These are phyloP conservation scores for Sciurus carolinensis DNA, from an alignment of 2,797 vertebrate genomes.

Conservation along the genomic window DNA sequence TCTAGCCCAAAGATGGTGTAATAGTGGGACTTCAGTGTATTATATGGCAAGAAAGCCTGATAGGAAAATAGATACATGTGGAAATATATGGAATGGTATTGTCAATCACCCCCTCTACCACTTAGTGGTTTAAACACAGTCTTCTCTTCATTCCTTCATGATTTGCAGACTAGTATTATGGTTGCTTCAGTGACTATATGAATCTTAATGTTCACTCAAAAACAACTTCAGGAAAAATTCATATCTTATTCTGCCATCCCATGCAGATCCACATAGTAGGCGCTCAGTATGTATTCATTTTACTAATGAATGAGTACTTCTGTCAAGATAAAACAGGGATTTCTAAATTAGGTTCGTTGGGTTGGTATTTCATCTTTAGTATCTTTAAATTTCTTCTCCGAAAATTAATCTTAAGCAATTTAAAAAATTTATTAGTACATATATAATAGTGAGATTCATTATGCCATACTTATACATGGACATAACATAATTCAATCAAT, in stretches of 20 bases:
- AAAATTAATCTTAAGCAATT: conserved; percentile 4
- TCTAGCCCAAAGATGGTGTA: background rate
- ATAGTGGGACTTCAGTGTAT: background rate
- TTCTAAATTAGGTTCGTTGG: conserved; percentile 51
- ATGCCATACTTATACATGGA: too few species aligned
- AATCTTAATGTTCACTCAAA: conserved; percentile 31
- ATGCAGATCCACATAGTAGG: background rate
- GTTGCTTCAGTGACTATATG: conserved; percentile 14
- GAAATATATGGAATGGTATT: background rate
- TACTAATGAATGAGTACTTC: background rate
- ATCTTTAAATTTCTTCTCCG: background rate
- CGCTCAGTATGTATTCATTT: background rate
- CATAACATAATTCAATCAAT: too few species aligned
- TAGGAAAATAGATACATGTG: background rate
- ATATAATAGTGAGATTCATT: too few species aligned
- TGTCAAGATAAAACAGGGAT: background rate
- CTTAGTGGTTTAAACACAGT: background rate
- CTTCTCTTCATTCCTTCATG: background rate
- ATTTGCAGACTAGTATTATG: background rate
- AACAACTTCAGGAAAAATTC: conserved; percentile 5
- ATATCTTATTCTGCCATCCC: background rate
- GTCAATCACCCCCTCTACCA: background rate
- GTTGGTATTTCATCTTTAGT: background rate
- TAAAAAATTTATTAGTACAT: too few species aligned
- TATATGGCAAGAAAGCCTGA: background rate